A percentile compares a stretch with the other conserved stretches of the same genome.
Conservation (phyloP, 1,140 invertebrate species). For the Potamilus streckersoni region DNA sequence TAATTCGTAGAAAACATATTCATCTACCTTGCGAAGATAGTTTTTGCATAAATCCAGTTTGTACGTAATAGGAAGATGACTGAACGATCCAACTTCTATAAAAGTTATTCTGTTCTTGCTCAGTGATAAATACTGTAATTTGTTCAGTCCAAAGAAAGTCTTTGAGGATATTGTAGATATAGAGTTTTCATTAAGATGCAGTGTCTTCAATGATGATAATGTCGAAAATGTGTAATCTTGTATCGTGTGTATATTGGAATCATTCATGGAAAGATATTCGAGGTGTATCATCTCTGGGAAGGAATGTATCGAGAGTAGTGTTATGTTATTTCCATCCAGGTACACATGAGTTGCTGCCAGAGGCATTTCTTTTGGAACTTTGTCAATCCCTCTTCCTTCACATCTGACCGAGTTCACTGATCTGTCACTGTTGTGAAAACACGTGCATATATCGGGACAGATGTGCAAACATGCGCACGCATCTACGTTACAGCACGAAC, state of each 20-base stretch:
- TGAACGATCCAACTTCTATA: conserved; percentile 38
- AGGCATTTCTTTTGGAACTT: conserved; percentile 36
- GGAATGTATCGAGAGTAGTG: conserved; percentile 7
- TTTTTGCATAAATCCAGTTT: conserved; percentile 38
- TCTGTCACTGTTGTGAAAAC: conserved; percentile 30
- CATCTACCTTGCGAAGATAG: conserved; percentile 19
- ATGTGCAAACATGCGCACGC: conserved; percentile 38
- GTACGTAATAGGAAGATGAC: conserved; percentile 13
- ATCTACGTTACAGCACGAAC: conserved; percentile 43
- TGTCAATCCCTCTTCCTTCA: conserved; percentile 22
- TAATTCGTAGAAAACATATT: conserved; percentile 3
- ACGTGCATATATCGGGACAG: conserved; percentile 38
- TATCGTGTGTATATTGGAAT: conserved; percentile 41
- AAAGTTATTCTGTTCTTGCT: conserved; percentile 40
- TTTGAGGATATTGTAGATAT: conserved; percentile 22
- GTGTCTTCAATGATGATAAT: conserved; percentile 26
- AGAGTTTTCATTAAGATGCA: conserved; percentile 44
- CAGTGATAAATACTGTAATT: conserved; percentile 39
- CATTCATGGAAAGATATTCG: conserved; percentile 38
- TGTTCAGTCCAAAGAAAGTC: conserved; percentile 34
- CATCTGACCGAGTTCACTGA: conserved; percentile 37
- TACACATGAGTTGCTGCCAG: conserved; percentile 36
- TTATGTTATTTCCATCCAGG: conserved; percentile 48
- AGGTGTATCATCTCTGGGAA: conserved; percentile 39
- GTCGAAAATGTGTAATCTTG: conserved; percentile 40